These are phyloP conservation scores for Eumacrocentrus americanus DNA, from an alignment of 2,888 invertebrate genomes.

Conservation along the genomic window DNA sequence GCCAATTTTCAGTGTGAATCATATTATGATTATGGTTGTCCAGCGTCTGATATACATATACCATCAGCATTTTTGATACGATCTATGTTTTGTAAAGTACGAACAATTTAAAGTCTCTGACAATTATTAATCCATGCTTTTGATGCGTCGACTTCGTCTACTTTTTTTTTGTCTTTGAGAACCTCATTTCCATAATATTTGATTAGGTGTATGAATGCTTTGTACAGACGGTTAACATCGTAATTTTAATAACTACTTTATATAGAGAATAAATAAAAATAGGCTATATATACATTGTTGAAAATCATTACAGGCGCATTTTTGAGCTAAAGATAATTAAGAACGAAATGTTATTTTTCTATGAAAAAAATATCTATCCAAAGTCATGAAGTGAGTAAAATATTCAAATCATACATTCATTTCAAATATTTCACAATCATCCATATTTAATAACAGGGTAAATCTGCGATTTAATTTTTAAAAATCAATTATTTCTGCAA, in stretches of 20 bases:
- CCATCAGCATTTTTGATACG: not conserved
- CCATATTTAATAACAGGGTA: too few relatives aligned
- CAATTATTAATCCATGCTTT: not conserved
- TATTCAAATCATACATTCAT: not conserved
- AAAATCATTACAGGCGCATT: not conserved
- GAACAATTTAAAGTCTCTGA: not conserved
- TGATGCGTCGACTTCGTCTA: not conserved
- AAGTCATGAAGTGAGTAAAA: not conserved
- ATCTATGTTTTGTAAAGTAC: not conserved
- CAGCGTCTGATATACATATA: too few relatives aligned
- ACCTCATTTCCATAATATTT: not conserved
- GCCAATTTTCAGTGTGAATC: slow-evolving; percentile 30
- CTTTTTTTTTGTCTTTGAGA: not conserved
- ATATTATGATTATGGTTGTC: too few relatives aligned
- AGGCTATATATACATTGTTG: not conserved
- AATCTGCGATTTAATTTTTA: too few relatives aligned
- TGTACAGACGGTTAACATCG: not conserved
- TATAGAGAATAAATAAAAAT: not conserved
- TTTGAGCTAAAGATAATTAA: not conserved
- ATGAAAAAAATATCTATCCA: not conserved
- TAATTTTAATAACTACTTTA: not conserved
- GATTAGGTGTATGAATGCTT: not conserved
- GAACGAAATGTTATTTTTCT: slow-evolving; percentile 11
- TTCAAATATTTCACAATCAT: not conserved
- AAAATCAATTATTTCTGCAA: too few relatives aligned